These are phyloP conservation scores for Hydrolagus affinis DNA, from an alignment of 2,113 vertebrate species.

Conservation along the genomic window DNA sequence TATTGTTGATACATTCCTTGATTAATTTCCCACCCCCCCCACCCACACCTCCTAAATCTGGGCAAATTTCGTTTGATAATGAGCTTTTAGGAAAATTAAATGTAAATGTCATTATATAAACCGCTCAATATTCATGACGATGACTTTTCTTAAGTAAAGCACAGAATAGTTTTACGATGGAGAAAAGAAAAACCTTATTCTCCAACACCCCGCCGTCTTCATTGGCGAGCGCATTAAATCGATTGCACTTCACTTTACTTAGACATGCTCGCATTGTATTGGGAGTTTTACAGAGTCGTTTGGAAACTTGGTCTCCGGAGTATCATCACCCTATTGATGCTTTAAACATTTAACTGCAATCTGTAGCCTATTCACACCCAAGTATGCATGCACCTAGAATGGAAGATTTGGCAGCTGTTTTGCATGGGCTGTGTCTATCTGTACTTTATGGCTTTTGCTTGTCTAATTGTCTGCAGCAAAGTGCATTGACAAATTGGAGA, in stretches of 20 bases:
- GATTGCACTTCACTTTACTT: constrained; percentile 15
- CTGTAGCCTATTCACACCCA: constrained; percentile 49
- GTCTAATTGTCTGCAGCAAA: constrained; percentile 55
- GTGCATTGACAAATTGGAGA: constrained; percentile 48
- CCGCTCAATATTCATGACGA: constrained; percentile 21
- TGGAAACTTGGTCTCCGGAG: constrained; percentile 48
- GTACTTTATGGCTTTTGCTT: constrained; percentile 49
- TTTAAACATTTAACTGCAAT: constrained; percentile 52
- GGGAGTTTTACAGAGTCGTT: constrained; percentile 42
- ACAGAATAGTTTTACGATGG: not conserved
- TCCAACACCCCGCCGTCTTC: not conserved
- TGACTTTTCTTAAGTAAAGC: not conserved
- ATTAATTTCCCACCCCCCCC: too few relatives aligned
- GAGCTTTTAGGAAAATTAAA: constrained; percentile 29
- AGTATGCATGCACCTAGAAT: constrained; percentile 45
- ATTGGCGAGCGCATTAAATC: not conserved
- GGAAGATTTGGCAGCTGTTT: constrained; percentile 51
- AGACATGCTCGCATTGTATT: not conserved
- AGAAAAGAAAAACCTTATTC: not conserved
- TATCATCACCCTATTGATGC: constrained; percentile 50
- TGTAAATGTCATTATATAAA: constrained; percentile 25
- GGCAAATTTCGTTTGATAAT: constrained; percentile 1
- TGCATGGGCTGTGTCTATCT: constrained; percentile 47
- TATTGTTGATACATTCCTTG: not conserved
- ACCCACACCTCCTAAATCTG: not conserved